Base-by-base conservation (phyloP, 2,888 invertebrate species). In the Chironomus riparius region DNA sequence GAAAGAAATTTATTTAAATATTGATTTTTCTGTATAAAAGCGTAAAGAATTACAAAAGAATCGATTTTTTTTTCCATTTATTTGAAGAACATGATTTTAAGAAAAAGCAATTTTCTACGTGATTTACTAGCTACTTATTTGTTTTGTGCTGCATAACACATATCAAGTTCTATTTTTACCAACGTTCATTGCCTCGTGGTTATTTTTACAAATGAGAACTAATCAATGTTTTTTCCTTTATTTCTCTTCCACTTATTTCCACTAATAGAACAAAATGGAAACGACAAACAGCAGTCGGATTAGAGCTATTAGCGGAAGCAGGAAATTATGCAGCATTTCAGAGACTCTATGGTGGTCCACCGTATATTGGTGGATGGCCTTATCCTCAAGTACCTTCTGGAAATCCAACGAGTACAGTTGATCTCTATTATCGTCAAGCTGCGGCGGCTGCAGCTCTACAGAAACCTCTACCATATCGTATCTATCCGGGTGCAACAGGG, bases 261-360 rank as follows among this genome's bases (percentile, higher is more conserved):
- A 56, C 15, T 56, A 80, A 82, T 86, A 88, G 88, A 89, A 98
- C 98, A 83, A 98, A 98, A 87, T 99, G 98, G 98, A 98, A 98
- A 85, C 90, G 98, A 1, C 98, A 98, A 85, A 97, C 98, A 15
- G 97, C 98, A 0, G 98, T 98, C 2, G 98, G 98, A 0, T 85
- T 98, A 79, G 99, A 99, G 83, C 88, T 99, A 56, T 86, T 99
- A 76, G 96, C 97, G 2, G 99, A 99, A 84, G 97, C 98, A 0
- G 97, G 97, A 7, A 98, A 98, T 86, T 96, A 96, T 85, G 97
- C 97, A 1, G 98, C 98, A 15, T 95, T 99, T 82, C 98, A 98
- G 86, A 89, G 98, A 78, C 87, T 98, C 78, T 95, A 95, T 85
- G 93, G 93, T 10, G 89, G 89, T 0, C 89, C 89, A 12, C 90